phyloP scores from a whole-genome alignment of 2,888 invertebrate genomes.

The Drosophila aldrichi region DNA sequence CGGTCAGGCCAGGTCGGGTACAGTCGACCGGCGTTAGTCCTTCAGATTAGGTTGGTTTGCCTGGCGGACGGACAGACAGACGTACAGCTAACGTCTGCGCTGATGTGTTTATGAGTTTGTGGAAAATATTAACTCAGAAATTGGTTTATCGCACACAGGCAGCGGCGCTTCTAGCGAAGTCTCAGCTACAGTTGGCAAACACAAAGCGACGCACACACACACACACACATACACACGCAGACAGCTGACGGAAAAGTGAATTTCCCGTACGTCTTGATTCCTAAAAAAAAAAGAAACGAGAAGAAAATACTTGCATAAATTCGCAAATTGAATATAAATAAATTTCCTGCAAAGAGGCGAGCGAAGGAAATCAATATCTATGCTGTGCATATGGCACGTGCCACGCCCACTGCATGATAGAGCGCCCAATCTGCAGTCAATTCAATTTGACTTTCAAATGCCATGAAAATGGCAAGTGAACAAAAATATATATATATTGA shows the following conservation, averaged over 20 bases:
- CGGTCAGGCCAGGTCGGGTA: too few relatives aligned
- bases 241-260: slow-evolving; percentile 48
- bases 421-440: slow-evolving; percentile 46
- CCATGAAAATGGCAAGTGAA: slow-evolving; percentile 25
- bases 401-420: slow-evolving; percentile 30
- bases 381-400: slow-evolving; percentile 57
- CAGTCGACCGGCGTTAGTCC: slow-evolving; percentile 39
- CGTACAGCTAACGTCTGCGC: slow-evolving; percentile 9
- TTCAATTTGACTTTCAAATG: slow-evolving; percentile 64
- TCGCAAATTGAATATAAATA: slow-evolving; percentile 80
- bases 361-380: slow-evolving; percentile 45
- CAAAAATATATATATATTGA: slow-evolving; percentile 24
- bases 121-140: slow-evolving; percentile 57
- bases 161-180: slow-evolving; percentile 43
- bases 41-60: slow-evolving; percentile 62
- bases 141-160: slow-evolving; percentile 34
- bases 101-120: slow-evolving; percentile 72
- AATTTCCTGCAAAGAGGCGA: slow-evolving; percentile 66
- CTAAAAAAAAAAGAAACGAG: slow-evolving; percentile 19
- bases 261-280: slow-evolving; percentile 40
- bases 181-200: slow-evolving; percentile 30
- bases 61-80: slow-evolving; percentile 11
- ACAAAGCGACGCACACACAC: slow-evolving; percentile 17
- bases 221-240: slow-evolving; percentile 22
- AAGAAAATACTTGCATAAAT: slow-evolving; percentile 55